Evolutionary conservation across 2,888 invertebrate genomes (phyloP).

Genomic region (Acholoe squamosa): DNA sequence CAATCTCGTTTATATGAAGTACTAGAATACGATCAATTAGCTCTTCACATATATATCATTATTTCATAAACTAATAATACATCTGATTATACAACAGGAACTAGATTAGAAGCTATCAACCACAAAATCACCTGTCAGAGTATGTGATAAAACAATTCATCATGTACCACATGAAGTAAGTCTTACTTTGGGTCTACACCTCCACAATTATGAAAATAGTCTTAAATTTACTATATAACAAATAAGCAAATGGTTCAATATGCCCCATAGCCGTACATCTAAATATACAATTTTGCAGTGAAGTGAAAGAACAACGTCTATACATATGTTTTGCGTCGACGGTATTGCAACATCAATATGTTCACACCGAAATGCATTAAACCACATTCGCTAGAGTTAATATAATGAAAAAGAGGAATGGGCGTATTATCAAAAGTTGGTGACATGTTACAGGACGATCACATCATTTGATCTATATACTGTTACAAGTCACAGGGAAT

Average conservation of each 20-base stretch:
- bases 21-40: background rate
- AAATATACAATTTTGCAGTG: background rate
- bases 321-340: constrained; percentile 9
- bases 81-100: background rate
- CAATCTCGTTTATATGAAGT: constrained; percentile 34
- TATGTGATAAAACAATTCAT: constrained; percentile 16
- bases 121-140: background rate
- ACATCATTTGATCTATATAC: background rate
- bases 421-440: background rate
- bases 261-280: background rate
- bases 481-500: background rate
- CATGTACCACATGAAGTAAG: constrained; percentile 8
- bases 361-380: background rate
- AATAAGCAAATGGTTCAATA: background rate
- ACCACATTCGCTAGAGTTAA: background rate
- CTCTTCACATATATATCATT: background rate
- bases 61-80: background rate
- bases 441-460: background rate
- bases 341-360: constrained; percentile 3
- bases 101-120: background rate
- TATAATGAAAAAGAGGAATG: background rate
- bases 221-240: constrained; percentile 1
- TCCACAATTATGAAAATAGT: constrained; percentile 15
- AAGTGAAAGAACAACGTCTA: background rate
- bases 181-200: background rate